Base-by-base conservation (phyloP, 37 sponge, comb jelly and placozoan species). In the Agelas oroides region DNA sequence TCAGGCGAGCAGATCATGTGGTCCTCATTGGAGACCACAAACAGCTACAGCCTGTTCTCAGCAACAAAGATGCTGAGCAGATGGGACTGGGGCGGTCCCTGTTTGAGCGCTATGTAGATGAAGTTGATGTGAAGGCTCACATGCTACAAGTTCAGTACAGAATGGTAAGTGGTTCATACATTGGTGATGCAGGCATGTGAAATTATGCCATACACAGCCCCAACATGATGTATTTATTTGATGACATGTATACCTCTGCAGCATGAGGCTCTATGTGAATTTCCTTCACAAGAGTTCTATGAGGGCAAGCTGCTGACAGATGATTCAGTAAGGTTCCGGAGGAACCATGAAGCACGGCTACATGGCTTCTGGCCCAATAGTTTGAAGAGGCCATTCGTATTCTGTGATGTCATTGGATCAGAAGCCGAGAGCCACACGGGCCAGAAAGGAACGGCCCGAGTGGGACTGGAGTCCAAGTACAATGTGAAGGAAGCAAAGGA, bases 11-110 rank as follows among this genome's bases (percentile, higher is more conserved):
- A 19, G 31, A 73, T 41, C 79, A 86, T 59, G 87, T 86, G 34
- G 74, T 86, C 19, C 80, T 86, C 33, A 86, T 86, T 72, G 87
- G 87, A 56, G 87, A 86, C 57, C 86, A 85, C 78, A 65, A 85
- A 71, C 86, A 85, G 61, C 78, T 85, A 40, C 77, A 71, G 35
- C 78, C 87, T 32, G 80, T 86, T 20, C 71, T 86, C 73, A 27
- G 62, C 37, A 70, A 78, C 66, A 78, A 19, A 59, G 34, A 66
- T 80, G 80, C 68, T 53, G 57, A 68, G 69, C 19, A 32, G 21
- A 67, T 36, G 55, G 80, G 80, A 11, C 46, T 80, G 53, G 70
- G 80, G 11, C 53, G 2, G 32, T 80, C 80, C 20, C 70, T 80
- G 1, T 80, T 80, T 68, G 56, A 80, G 34, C 37, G 79, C 32